Evolutionary conservation across 2,113 vertebrate genomes (phyloP).

Genomic region (Hyaena hyaena): DNA sequence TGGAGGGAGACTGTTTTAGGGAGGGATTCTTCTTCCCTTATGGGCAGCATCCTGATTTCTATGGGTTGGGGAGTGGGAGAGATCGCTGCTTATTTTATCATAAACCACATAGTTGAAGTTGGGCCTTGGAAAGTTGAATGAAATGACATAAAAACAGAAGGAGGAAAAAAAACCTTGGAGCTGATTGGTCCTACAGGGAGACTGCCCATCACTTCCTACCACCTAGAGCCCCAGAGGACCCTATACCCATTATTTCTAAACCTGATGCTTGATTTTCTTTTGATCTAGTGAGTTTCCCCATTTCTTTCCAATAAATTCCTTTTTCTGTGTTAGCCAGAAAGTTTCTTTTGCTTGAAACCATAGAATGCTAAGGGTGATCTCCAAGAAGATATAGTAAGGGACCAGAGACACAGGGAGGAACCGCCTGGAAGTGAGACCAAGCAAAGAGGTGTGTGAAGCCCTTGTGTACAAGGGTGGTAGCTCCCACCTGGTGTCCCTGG

Average conservation of each 20-base stretch:
- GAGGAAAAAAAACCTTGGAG: neutral
- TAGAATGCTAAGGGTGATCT: neutral
- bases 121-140: neutral
- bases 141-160: neutral
- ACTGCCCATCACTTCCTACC: neutral
- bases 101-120: neutral
- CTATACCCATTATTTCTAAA: neutral
- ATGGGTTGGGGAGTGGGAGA: rapidly evolving
- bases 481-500: neutral
- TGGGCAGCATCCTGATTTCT: neutral
- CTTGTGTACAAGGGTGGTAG: neutral
- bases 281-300: neutral
- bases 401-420: neutral
- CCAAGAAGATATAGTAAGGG: neutral
- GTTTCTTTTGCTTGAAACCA: neutral
- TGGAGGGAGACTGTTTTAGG: neutral
- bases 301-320: neutral
- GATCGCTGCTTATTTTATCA: neutral
- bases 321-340: neutral
- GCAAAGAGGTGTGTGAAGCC: neutral
- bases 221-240: neutral
- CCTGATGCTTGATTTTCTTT: neutral
- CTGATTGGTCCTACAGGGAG: neutral
- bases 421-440: neutral
- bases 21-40: neutral